Percentiles rank a stretch among this genome's conserved stretches.
phyloP scores from a whole-genome alignment of 2,113 vertebrate species.

The Hemiprocne comata region DNA sequence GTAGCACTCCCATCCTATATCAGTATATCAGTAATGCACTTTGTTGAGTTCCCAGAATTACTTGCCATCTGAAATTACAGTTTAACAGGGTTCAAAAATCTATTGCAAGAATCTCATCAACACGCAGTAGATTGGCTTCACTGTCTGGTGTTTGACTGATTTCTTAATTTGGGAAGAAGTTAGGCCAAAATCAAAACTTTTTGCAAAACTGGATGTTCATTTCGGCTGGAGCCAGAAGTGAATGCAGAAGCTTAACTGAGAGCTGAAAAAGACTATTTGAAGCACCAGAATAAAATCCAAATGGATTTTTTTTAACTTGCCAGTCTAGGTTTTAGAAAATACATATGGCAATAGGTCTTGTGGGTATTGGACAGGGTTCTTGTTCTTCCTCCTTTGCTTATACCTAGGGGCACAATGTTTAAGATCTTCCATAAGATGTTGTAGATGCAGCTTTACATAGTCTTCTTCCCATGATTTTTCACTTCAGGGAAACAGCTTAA shows the following conservation, averaged over 20 bases:
- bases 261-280: not conserved
- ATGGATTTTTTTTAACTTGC: not conserved
- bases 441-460: not conserved
- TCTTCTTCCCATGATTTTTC: not conserved
- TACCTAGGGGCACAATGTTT: not conserved
- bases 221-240: not conserved
- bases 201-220: not conserved
- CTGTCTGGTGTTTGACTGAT: not conserved
- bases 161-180: not conserved
- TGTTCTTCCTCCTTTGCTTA: not conserved
- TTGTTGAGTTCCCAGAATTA: not conserved
- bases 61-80: not conserved
- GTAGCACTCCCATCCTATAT: not conserved
- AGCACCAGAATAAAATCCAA: not conserved
- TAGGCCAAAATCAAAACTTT: not conserved
- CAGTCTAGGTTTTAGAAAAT: not conserved
- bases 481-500: not conserved
- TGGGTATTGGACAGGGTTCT: not conserved
- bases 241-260: not conserved
- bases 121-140: accelerated
- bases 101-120: not conserved
- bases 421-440: not conserved
- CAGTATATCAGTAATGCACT: not conserved
- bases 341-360: not conserved
- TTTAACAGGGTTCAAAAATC: not conserved